Base-by-base conservation (phyloP, 1,140 invertebrate species). In the Drosophila persimilis region DNA sequence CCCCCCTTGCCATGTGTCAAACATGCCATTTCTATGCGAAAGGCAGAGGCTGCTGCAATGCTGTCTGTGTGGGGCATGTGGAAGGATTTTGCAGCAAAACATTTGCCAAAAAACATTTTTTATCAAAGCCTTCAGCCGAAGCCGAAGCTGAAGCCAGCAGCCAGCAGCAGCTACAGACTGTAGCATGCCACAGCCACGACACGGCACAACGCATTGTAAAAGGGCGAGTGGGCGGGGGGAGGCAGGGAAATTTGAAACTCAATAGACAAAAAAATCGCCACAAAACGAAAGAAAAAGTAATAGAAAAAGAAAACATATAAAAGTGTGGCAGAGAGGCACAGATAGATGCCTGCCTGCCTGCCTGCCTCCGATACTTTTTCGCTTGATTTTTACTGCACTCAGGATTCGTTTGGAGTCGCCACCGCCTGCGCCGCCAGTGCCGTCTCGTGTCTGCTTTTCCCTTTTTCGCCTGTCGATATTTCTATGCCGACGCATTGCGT, bases 321-420 rank as follows among this genome's bases (percentile, higher is more conserved):
- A 39, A 35, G 35, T 45, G 41, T 24, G 39, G 15, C 15, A 17
- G 46, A 26, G 24, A 5, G 24, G 24, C 4, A 26, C 4, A 26
- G 24, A 3, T 26, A 26, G 24, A 4, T 26, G 48, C 72, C 61
- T 73, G 17, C 17, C 17, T 17, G 17, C 17, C 58, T 4, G 24
- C 24, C 46, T 62, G 57, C 59, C 70, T 29, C 17, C 24, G 46
- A 24, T 17, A 0, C 1, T 24, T 20, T 80, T 72, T 72, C 73
- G 80, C 80, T 85, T 85, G 80, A 85, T 85, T 85, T 85, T 85
- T 86, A 85, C 81, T 85, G 80, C 80, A 85, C 80, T 85, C 81
- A 86, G 81, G 66, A 63, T 69, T 60, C 67, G 24, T 26, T 26
- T 26, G 71, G 35, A 39, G 35, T 39, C 35, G 35, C 35, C 35